Percentiles rank a stretch among this genome's conserved stretches.
Evolutionary conservation across 2,888 invertebrate genomes (phyloP).

Genomic region (Oscheius myriophilus): DNA sequence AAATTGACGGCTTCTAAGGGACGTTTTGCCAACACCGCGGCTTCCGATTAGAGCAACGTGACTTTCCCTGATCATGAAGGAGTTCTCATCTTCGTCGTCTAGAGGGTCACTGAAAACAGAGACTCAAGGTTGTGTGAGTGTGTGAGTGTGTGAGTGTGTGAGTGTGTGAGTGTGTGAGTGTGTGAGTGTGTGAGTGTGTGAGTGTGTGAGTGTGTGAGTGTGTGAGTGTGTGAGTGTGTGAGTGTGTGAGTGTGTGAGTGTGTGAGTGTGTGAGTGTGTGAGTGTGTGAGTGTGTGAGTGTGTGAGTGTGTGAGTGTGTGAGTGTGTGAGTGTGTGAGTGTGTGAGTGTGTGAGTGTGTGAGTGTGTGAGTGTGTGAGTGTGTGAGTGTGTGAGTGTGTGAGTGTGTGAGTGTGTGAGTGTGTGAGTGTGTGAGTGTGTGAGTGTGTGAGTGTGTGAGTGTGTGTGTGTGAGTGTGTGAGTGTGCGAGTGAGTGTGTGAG

Average conservation of each 20-base stretch:
- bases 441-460: not conserved
- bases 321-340: not conserved
- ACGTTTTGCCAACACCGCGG: slow-evolving; percentile 50
- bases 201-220: too few species aligned
- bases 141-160: too few species aligned
- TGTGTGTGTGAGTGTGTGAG: too few species aligned
- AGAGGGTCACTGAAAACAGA: not conserved
- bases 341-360: not conserved
- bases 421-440: too few species aligned
- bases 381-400: not conserved
- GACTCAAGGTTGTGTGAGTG: not conserved
- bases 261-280: too few species aligned
- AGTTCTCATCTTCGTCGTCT: slow-evolving; percentile 1
- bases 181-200: not conserved
- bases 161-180: not conserved
- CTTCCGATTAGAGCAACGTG: slow-evolving; percentile 51
- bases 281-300: not conserved
- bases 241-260: not conserved
- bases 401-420: not conserved
- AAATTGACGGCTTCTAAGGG: slow-evolving; percentile 39
- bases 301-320: not conserved
- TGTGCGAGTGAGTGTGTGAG: too few species aligned
- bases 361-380: not conserved
- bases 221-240: not conserved
- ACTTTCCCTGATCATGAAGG: slow-evolving; percentile 28